Evolutionary conservation across 2,888 invertebrate species (phyloP), one percentile per base, ranked within the genome.

Genomic region (Teleogryllus oceanicus): DNA sequence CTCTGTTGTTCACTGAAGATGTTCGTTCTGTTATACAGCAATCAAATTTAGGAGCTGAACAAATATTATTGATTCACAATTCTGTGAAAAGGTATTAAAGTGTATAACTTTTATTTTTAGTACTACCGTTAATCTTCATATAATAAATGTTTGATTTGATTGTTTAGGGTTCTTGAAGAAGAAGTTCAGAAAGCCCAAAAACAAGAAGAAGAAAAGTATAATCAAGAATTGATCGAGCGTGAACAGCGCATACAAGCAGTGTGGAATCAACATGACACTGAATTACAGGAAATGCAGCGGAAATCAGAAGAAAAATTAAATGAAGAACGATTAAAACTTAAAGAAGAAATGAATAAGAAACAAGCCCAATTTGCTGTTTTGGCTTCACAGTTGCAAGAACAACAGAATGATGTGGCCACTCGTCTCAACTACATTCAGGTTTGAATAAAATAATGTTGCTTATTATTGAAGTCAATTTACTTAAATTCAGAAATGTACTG

Each of bases 121-220:
- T 74, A 11, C 10, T 21, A 11, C 11, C 21, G 21, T 75, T 20
- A 18, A 18, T 74, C 11, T 20, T 74, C 11, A 13, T 75, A 11
- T 13, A 76, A 76, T 1, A 24, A 18, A 0, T 24, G 10, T 16
- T 20, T 18, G 18, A 24, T 2, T 18, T 78, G 62, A 5, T 24
- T 21, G 13, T 77, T 21, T n/a, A 80, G 78, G 74, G 77, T 79
- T 74, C 50, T 80, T 24, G 75, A 80, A 12, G 24, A 74, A 11
- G 80, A 81, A 76, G 78, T 80, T n/a, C 24, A 75, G 49, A 77
- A 74, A 75, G 74, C 79, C 11, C 80, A 74, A 16, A 51, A 77
- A 37, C 80, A 81, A 12, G 81, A 80, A 74, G 80, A 80, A 74
- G 74, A n/a, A 10, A 80, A 79, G 50, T 81, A 75, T 49, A 24